Conservation (phyloP, 2,797 vertebrate species). For the Lithobates sylvaticus region DNA sequence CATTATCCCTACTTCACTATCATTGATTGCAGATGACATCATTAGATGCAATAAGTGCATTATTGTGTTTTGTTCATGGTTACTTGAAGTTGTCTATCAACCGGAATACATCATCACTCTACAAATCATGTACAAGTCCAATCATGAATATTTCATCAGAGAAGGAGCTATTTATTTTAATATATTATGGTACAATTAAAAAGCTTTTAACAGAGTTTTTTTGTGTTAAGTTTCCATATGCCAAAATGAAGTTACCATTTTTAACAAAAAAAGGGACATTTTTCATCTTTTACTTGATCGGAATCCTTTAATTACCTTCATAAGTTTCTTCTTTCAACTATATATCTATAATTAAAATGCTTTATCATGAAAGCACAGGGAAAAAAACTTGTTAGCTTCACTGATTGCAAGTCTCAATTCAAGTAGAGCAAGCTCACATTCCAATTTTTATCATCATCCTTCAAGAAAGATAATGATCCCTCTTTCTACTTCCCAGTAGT, state of each 20-base stretch:
- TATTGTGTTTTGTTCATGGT: no score
- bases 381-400: constrained; percentile 25
- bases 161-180: neutral
- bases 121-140: neutral
- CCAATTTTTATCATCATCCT: constrained; percentile 48
- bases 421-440: constrained; percentile 34
- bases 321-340: constrained; percentile 57
- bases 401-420: constrained; percentile 58
- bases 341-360: constrained; percentile 60
- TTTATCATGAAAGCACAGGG: constrained; percentile 58
- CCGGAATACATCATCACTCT: neutral
- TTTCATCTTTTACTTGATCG: constrained; percentile 41
- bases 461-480: constrained; percentile 53
- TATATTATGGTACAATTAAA: neutral
- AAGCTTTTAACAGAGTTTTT: no score
- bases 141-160: neutral
- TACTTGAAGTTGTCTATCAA: neutral
- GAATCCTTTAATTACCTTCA: constrained; percentile 56
- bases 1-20: no score
- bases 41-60: no score
- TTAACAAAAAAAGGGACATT: constrained; percentile 16
- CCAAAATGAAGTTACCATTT: neutral
- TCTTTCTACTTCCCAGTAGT: constrained; percentile 50
- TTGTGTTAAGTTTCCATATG: neutral
- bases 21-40: no score